Evolutionary conservation across 2,888 invertebrate species (phyloP), one percentile per base, ranked within the genome.

Genomic region (Junonia oenone): DNA sequence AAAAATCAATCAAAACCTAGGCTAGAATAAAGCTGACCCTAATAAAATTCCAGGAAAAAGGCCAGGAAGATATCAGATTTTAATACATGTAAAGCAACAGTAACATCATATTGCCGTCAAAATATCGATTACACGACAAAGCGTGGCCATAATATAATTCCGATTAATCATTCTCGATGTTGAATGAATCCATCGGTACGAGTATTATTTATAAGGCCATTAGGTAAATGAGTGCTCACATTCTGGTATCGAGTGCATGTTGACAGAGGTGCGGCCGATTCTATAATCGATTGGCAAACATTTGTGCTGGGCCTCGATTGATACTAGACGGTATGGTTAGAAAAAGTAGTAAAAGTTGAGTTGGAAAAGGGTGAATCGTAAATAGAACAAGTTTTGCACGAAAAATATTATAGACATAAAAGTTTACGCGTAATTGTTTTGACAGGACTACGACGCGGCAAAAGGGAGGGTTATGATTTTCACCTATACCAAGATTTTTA

Each of bases 231-330:
- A 57, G 57, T 45, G 38, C 17, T 46, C 3, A 17, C 26, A 52
- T 35, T 52, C 45, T 37, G 33, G 40, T 58, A 63, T 64, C 58
- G 56, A 54, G 58, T 53, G 51, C 38, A 40, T 58, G 66, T 68
- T 62, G 63, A 61, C 64, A 48, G 37, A 63, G 64, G 62, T 55
- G 65, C 55, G 63, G 62, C 56, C 58, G 67, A 65, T 66, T 68
- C 63, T 55, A 54, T 65, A 65, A 66, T 68, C 68, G 68, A 62
- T 62, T 60, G 45, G 56, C 62, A 66, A 68, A 69, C 60, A 43
- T 43, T 59, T 58, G 46, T 22, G 26, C 55, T 1, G 19, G 17
- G 38, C 17, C 17, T 17, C 51, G 38, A 43, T 52, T 33, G 31
- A 33, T n/a, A 33, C 31, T 3, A 33, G n/a, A 3, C 22, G 22